Evolutionary conservation across 2,888 invertebrate genomes (phyloP), one percentile per base, ranked within the genome.

Genomic region (Heliconius sara): DNA sequence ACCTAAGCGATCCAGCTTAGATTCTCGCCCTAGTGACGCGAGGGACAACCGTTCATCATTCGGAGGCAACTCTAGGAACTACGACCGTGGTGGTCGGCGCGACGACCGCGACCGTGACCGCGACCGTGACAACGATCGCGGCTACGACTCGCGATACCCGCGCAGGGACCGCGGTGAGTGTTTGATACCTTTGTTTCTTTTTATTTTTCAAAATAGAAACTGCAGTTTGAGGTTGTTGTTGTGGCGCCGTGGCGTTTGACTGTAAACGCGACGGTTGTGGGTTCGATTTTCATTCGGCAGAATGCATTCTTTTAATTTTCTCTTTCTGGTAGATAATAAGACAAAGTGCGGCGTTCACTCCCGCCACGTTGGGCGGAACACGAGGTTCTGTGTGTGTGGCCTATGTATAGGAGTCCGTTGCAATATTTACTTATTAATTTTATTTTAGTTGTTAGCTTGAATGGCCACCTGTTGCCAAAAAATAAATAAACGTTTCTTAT

Each of bases 51-150:
- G 92, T 88, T 89, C 92, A 93, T 92, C 93, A 94, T 93, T 90
- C 87, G 93, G 94, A 89, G 90, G 95, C 87, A 95, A 90, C 92
- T 89, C 92, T 89, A 91, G 94, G 86, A 91, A 89, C 84, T 91
- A 92, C 92, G 95, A 95, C 91, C 95, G 95, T 88, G 93, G 95
- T 87, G 95, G 95, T 89, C 93, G 95, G 86, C 94, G 95, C 88
- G 95, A 95, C 89, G 95, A 95, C 86, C 94, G 95, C 91, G 95
- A 92, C 86, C 93, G 92, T 89, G 95, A 94, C 89, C 95, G 96
- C 88, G 95, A 96, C 86, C 93, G 95, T 88, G 96, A 96, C 84
- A 92, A 95, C 90, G 96, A 96, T 90, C 93, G 96, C 90, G 92
- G 93, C 87, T 92, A 95, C 90, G 95, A 95, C 84, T 94, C 95